Conservation (phyloP, 2,888 invertebrate genomes). For the Globia sparganii region DNA sequence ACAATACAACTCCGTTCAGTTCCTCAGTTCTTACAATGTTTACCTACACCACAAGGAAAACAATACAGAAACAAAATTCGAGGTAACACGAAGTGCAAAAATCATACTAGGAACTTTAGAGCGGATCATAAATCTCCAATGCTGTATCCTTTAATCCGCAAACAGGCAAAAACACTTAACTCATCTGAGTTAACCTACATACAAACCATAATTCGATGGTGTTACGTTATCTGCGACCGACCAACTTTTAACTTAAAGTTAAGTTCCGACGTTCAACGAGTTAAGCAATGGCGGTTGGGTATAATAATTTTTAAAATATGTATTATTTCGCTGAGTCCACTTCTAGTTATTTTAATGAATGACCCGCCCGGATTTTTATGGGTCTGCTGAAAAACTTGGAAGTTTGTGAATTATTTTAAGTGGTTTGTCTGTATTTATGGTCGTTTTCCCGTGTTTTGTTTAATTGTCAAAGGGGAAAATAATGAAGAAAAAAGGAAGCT, state of each 20-base stretch:
- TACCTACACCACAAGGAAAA: slow-evolving; percentile 1
- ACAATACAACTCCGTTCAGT: too few relatives aligned
- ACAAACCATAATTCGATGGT: slow-evolving; percentile 57
- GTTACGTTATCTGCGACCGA: slow-evolving; percentile 58
- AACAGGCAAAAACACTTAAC: slow-evolving; percentile 57
- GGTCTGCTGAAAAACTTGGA: slow-evolving; percentile 57
- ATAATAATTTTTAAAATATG: slow-evolving; percentile 78
- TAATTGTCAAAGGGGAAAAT: slow-evolving; percentile 1
- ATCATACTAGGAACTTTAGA: slow-evolving; percentile 32
- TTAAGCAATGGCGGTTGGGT: slow-evolving; percentile 62
- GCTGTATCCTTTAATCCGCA: slow-evolving; percentile 29
- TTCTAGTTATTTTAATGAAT: slow-evolving; percentile 77
- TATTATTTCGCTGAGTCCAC: slow-evolving; percentile 75
- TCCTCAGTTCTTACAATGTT: not conserved
- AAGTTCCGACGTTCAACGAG: slow-evolving; percentile 54
- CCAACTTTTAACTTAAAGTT: slow-evolving; percentile 67
- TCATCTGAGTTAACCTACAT: slow-evolving; percentile 50
- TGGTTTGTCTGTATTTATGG: slow-evolving; percentile 44
- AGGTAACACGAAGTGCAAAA: not conserved
- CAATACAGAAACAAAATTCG: not conserved
- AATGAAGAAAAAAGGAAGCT: not conserved
- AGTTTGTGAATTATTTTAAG: slow-evolving; percentile 54
- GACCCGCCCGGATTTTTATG: slow-evolving; percentile 69
- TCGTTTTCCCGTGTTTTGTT: slow-evolving; percentile 14
- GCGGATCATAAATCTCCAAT: slow-evolving; percentile 33